phyloP scores from a whole-genome alignment of 2,888 invertebrate species.

The Creontiades dilutus region DNA sequence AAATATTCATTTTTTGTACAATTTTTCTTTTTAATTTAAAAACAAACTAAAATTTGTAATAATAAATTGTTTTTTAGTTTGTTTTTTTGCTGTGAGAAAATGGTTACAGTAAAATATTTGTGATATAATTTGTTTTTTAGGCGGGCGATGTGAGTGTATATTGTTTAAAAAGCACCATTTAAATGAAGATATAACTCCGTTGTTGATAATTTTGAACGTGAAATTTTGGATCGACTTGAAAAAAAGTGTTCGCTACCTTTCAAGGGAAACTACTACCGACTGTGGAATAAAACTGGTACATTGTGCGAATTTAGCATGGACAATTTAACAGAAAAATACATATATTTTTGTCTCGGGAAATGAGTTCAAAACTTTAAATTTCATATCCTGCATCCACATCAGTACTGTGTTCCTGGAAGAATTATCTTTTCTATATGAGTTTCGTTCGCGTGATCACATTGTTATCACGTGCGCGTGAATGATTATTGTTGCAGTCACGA shows the following conservation, averaged over 20 bases:
- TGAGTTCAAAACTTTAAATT: no score
- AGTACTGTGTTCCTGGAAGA: no score
- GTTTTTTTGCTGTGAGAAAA: constrained; percentile 58
- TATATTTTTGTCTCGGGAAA: no score
- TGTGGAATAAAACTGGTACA: not conserved
- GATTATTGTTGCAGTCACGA: no score
- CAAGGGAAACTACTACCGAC: not conserved
- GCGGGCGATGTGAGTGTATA: constrained; percentile 59
- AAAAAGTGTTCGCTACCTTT: not conserved
- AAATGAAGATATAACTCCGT: not conserved
- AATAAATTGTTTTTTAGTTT: constrained; percentile 56
- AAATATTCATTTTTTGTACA: constrained; percentile 62
- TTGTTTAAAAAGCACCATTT: constrained; percentile 14
- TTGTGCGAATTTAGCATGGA: not conserved
- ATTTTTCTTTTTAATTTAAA: constrained; percentile 65
- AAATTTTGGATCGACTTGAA: no score
- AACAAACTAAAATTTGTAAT: not conserved
- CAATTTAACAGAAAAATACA: not conserved
- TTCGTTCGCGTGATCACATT: no score
- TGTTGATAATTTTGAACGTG: not conserved
- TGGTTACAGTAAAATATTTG: constrained; percentile 52
- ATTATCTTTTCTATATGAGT: no score
- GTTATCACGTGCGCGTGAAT: no score
- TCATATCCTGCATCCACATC: no score
- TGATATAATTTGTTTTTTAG: constrained; percentile 45